Evolutionary conservation across 2,113 vertebrate species (phyloP), one percentile per base, ranked within the genome.

Genomic region (Ellobius talpinus): DNA sequence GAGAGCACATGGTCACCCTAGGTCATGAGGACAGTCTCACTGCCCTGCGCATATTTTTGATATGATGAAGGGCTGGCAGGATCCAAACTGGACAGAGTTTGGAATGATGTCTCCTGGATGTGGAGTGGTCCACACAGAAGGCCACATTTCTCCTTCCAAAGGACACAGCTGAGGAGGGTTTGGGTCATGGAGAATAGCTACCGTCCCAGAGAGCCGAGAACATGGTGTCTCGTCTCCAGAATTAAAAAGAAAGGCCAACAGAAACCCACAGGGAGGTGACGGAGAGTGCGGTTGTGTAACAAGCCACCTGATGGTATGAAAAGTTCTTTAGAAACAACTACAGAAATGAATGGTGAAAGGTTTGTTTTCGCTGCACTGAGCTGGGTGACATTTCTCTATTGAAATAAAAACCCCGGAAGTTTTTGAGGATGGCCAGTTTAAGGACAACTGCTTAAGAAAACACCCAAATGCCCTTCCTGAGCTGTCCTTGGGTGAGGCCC

Each of bases 121-220:
- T 47, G 1, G 68, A 11, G 61, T 17, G 95, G n/a, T 61, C 76
- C 0, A 0, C 39, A 4, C 73, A 96, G 89, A 77, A 89, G 91
- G 95, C 92, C 77, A 36, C 2, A 0, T 0, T 87, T 66, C 45
- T 36, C 5, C 12, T 65, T 96, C 97, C 95, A 95, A 50, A 24
- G 36, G 0, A 0, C 74, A 10, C 97, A 98, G 97, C 97, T 98
- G 97, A 82, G 7, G 36, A 70, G 86, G 0, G 47, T 96, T 97
- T 90, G 2, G 55, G 94, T 86, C 23, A 1, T 74, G 91, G 61
- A 61, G 14, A 24, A 9, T 36, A 84, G 89, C 95, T 95, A 63
- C 97, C 5, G 61, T 93, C 89, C 81, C 81, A 47, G 73, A n/a
- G 61, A 52, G 0, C 65, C 73, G 16, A 19, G 77, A 65, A 66